Evolutionary conservation across 2,888 invertebrate genomes (phyloP).

Genomic region (Isoperla grammatica): DNA sequence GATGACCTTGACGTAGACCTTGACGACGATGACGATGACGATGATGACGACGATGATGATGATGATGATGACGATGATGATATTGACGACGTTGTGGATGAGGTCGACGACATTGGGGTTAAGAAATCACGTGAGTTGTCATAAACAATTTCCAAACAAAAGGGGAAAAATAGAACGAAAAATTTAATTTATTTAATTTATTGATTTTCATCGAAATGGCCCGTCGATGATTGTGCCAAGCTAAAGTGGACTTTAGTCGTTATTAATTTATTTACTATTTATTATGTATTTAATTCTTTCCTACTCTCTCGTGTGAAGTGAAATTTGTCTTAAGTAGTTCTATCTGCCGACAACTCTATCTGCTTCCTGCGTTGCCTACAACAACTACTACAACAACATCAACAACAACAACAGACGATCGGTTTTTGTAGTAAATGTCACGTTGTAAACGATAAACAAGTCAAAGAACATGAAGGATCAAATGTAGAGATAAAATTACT

Average conservation of each 20-base stretch:
- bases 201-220: background rate
- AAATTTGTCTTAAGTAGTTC: constrained; percentile 5
- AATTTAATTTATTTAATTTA: constrained; percentile 13
- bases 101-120: constrained; percentile 60
- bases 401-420: too few species aligned
- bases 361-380: background rate
- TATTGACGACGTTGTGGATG: constrained; percentile 45
- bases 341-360: background rate
- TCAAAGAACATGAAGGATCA: background rate
- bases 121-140: constrained; percentile 71
- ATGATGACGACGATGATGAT: constrained; percentile 61
- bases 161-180: background rate
- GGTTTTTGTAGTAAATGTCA: constrained; percentile 24
- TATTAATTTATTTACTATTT: constrained; percentile 21
- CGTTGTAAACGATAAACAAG: constrained; percentile 20
- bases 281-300: constrained; percentile 12
- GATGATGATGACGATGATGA: constrained; percentile 62
- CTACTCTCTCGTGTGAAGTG: background rate
- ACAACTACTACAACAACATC: too few species aligned
- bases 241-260: constrained; percentile 5
- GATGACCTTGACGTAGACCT: constrained; percentile 55
- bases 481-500: too few species aligned
- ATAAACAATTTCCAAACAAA: constrained; percentile 11
- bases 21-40: constrained; percentile 58
- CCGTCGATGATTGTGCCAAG: background rate